A percentile compares a stretch with the other conserved stretches of the same genome.
phyloP scores from a whole-genome alignment of 2,888 invertebrate genomes.

The Ommatoiulus sabulosus region DNA sequence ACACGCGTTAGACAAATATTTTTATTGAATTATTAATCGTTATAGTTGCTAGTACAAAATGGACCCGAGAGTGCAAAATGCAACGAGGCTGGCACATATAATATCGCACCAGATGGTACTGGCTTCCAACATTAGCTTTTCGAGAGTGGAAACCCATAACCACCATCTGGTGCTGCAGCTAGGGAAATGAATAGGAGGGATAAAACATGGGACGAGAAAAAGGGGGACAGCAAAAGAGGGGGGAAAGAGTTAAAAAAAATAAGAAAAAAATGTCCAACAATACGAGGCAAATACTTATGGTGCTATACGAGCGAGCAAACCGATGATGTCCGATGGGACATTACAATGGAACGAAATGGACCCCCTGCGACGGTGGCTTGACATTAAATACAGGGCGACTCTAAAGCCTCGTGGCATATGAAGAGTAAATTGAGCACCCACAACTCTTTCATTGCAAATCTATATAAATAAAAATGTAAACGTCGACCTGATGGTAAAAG shows the following conservation, averaged over 20 bases:
- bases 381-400: not conserved
- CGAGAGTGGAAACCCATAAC: conserved; percentile 51
- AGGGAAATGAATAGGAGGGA: conserved; percentile 40
- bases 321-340: conserved; percentile 23
- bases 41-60: conserved; percentile 26
- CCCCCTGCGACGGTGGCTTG: not conserved
- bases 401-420: not conserved
- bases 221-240: not conserved
- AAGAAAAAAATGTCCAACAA: conserved; percentile 22
- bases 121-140: conserved; percentile 51
- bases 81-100: conserved; percentile 48
- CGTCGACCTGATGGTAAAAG: no score
- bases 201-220: conserved; percentile 39
- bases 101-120: conserved; percentile 52
- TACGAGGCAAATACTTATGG: conserved; percentile 6
- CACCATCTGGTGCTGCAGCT: conserved; percentile 49
- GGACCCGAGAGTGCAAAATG: conserved; percentile 50
- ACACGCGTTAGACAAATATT: conserved; percentile 48
- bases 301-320: not conserved
- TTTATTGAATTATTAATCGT: conserved; percentile 53
- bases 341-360: conserved; percentile 30
- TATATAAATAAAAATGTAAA: not conserved
- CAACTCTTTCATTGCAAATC: not conserved
- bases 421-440: not conserved
- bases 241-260: not conserved